Conservation (phyloP, 2,797 vertebrate species). For the Paedocypris micromegethes region DNA sequence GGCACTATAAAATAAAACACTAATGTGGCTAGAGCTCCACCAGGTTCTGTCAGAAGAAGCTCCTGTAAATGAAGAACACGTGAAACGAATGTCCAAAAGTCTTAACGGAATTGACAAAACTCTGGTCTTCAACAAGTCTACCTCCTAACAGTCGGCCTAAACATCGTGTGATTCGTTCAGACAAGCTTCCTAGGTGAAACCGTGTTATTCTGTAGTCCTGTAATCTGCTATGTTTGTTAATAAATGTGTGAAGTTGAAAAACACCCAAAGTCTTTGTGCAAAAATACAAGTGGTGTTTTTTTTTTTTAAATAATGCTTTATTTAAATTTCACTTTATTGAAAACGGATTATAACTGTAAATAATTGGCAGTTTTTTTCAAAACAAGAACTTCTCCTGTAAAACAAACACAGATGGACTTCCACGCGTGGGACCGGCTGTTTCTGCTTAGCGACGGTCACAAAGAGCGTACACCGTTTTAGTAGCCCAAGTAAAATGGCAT, state of each 20-base stretch:
- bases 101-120: not conserved
- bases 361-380: conserved; percentile 22
- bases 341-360: conserved; percentile 50
- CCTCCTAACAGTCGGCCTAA: conserved; percentile 46
- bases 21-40: conserved; percentile 1
- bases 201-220: too few relatives aligned
- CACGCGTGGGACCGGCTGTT: conserved; percentile 19
- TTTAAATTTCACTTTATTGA: conserved; percentile 63
- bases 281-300: conserved; percentile 3
- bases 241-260: too few relatives aligned
- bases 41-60: not conserved
- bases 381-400: conserved; percentile 25
- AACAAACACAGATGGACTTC: not conserved
- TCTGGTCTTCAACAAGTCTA: conserved; percentile 52
- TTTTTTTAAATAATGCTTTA: conserved; percentile 76
- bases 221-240: too few relatives aligned
- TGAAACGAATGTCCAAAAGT: not conserved
- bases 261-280: too few relatives aligned
- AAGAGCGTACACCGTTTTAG: conserved; percentile 44
- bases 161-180: too few relatives aligned
- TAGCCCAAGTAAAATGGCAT: conserved; percentile 40
- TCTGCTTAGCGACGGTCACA: conserved; percentile 42
- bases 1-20: not conserved
- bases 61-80: too few relatives aligned
- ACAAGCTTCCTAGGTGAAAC: too few relatives aligned